Base-by-base conservation (phyloP, 1,140 invertebrate species). In the Tetranychus cinnabarinus region DNA sequence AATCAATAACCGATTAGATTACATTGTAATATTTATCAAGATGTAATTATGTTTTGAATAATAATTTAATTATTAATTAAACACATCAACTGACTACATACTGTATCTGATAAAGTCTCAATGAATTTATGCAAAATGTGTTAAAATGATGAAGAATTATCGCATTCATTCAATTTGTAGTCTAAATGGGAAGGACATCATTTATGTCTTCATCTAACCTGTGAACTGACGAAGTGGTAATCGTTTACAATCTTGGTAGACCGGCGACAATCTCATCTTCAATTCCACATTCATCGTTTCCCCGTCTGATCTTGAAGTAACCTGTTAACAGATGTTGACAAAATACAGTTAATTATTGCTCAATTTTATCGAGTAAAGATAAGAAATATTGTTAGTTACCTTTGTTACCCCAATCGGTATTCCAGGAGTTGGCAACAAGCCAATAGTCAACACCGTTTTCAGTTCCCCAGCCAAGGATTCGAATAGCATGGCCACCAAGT, bases 241-340 rank as follows among this genome's bases (percentile, higher is more conserved):
- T 2, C 2, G 23, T 8, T 56, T 12, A 61, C 13, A 68, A 42
- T 57, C 74, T 72, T n/a, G 76, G 74, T 34, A 71, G 56, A 58
- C 76, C 76, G 37, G 72, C 74, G 61, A 78, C 23, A 23, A 52
- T n/a, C 13, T 52, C n/a, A 7, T 13, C 12, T 52, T 52, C 50
- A 33, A 52, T 78, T 15, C 77, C 77, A 66, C 77, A 78, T 62
- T 78, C 76, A 66, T 78, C 69, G 33, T 61, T 66, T 46, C 77
- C 77, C 63, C 76, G 46, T 33, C 3, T 35, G 8, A 61, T 61
- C 13, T 61, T 61, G 31, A 61, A 61, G 6, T 37, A 61, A n/a
- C 57, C 57, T 52, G 50, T n/a, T 52, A n/a, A n/a, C 13, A 52
- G 31, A 23, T 2, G 8, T n/a, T 0, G 2, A 52, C 2, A 52